These are phyloP conservation scores for Stegodyphus mimosarum DNA, from an alignment of 1,140 invertebrate species.

Conservation along the genomic window DNA sequence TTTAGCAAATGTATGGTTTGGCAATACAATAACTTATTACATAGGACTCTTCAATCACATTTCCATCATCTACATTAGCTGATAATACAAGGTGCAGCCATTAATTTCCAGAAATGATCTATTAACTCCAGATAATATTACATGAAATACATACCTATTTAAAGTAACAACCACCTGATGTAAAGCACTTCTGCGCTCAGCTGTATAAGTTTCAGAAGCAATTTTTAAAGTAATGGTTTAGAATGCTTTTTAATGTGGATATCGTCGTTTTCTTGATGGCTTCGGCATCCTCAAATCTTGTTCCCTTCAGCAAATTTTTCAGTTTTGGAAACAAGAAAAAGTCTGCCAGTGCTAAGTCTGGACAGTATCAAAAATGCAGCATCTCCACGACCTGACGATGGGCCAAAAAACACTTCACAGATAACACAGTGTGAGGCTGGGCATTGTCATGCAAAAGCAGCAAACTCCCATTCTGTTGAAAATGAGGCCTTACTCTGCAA, in stretches of 20 bases:
- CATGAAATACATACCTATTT: too few relatives aligned
- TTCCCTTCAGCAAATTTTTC: not conserved
- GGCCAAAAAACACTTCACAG: not conserved
- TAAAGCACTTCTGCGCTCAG: too few relatives aligned
- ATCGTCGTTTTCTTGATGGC: not conserved
- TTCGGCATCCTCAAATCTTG: not conserved
- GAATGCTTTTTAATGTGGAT: not conserved
- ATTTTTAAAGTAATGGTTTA: not conserved
- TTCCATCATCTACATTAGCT: too few relatives aligned
- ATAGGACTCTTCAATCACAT: too few relatives aligned
- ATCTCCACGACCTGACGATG: slow-evolving; percentile 8
- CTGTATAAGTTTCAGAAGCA: not conserved
- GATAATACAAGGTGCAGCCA: too few relatives aligned
- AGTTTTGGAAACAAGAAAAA: slow-evolving; percentile 6
- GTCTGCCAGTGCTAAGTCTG: not conserved
- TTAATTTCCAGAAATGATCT: too few relatives aligned
- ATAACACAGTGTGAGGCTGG: not conserved
- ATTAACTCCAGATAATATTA: too few relatives aligned
- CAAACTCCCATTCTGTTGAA: slow-evolving; percentile 19
- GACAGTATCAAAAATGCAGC: not conserved
- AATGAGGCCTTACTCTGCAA: not conserved
- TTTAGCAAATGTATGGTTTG: too few relatives aligned
- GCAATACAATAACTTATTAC: too few relatives aligned
- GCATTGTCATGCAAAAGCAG: slow-evolving; percentile 1
- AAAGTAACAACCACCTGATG: too few relatives aligned